Base-by-base conservation (phyloP, 2,113 vertebrate genomes). In the Callipepla californica region DNA sequence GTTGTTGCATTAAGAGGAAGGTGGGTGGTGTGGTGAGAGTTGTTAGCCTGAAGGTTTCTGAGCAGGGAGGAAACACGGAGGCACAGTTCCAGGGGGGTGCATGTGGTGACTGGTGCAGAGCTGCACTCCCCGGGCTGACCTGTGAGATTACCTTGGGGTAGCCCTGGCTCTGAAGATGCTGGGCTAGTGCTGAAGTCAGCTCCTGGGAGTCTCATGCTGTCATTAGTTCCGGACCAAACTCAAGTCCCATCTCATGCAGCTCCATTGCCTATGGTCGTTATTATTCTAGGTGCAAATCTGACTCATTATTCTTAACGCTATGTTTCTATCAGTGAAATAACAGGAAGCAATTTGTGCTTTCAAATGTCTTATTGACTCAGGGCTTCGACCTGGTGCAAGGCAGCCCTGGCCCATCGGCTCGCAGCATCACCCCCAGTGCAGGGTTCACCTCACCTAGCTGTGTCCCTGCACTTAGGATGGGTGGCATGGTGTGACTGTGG, bases 321-420 rank as follows among this genome's bases (percentile, higher is more conserved):
- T 83, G 91, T 94, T 80, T 74, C 81, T 82, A 26, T 80, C 2
- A 4, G 69, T 74, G 85, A 47, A 85, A 93, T 44, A 87, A 76
- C 85, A 75, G 65, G 57, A 72, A 83, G 77, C 79, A 57, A 42
- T 58, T 85, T 80, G 80, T 61, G 58, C 87, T 94, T 92, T 92
- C 72, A 70, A 75, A 88, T 2, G 1, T 61, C 57, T 51, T 93
- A 73, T 87, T 61, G 73, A 67, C 63, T 94, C 5, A 0, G 61
- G 81, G 68, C 22, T 83, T 76, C 87, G 72, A 34, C 50, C 65
- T 62, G 77, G n/a, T 57, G 61, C 78, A 66, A 91, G 75, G 85
- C 61, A 72, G 47, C 20, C 42, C 51, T 20, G 47, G 61, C 76
- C 72, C 76, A 57, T 72, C 69, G 32, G 76, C 82, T 84, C 77